phyloP scores from a whole-genome alignment of 2,888 invertebrate genomes.

The Holacanthella duospinosa region DNA sequence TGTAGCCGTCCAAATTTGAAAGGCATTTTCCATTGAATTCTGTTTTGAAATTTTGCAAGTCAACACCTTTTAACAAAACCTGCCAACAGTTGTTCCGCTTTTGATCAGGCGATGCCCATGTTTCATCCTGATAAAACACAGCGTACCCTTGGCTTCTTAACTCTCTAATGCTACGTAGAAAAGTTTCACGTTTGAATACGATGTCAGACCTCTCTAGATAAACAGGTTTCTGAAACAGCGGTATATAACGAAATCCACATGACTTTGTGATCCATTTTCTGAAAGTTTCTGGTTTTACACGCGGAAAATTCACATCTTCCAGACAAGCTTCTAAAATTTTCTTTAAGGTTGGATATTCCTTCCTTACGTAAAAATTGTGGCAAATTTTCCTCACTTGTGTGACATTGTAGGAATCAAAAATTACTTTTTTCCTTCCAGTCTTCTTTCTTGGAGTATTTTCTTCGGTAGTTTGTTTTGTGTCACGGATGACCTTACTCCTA shows the following conservation, averaged over 20 bases:
- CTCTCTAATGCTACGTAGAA: neutral
- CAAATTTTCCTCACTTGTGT: neutral
- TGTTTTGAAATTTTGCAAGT: neutral
- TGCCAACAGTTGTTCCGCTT: neutral
- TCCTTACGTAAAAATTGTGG: neutral
- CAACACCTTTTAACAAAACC: neutral
- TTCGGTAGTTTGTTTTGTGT: neutral
- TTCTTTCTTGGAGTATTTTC: neutral
- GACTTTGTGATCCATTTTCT: too few relatives aligned
- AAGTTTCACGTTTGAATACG: neutral
- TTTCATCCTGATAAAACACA: neutral
- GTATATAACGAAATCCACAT: neutral
- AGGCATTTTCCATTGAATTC: neutral
- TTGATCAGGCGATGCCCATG: constrained; percentile 2
- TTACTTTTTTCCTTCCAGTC: neutral
- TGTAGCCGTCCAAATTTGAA: neutral
- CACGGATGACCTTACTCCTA: neutral
- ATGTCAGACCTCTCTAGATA: neutral
- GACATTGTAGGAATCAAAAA: neutral
- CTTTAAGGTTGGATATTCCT: neutral
- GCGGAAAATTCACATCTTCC: neutral
- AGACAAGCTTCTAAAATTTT: neutral
- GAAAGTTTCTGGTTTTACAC: too few relatives aligned
- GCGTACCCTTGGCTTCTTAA: neutral
- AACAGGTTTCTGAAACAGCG: too few relatives aligned